Evolutionary conservation across 2,113 vertebrate genomes (phyloP), one percentile per base, ranked within the genome.

Genomic region (Actenoides lindsayi): DNA sequence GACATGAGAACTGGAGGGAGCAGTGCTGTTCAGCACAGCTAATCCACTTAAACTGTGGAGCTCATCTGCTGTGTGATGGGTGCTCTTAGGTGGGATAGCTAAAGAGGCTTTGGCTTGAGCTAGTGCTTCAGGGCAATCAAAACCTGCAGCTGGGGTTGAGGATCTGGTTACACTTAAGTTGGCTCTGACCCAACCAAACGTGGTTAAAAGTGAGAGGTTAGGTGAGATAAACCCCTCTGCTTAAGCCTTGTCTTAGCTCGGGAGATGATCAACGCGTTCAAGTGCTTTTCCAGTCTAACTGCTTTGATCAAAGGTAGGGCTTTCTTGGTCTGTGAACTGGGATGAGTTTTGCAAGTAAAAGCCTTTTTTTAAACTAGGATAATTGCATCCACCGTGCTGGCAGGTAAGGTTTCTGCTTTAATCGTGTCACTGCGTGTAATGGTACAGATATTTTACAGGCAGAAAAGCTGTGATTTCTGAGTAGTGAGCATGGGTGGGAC

Each of bases 31-130:
- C 86, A 83, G 79, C 69, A 13, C n/a, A 74, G 83, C 76, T 94
- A 96, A 95, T 95, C 92, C 95, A 83, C 76, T 95, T 93, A 86
- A 87, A 88, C 24, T n/a, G 0, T 65, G 68, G 80, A 83, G 90
- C 67, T 94, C 88, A 86, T 93, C 85, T 80, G 63, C 88, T 83
- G 44, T 92, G 75, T 85, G 57, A 54, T 53, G 59, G 42, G 59
- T 83, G 71, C 71, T 90, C 63, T 79, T 71, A 51, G 84, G 56
- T 93, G 77, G 48, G 62, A 70, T 56, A 50, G 81, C 77, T 87
- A 81, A 94, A 93, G 93, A 93, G 92, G 92, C 92, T 95, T 96
- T 95, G 88, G 63, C 88, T 88, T 46, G 62, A 87, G 65, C 83
- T 74, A 12, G 67, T 0, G 7, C 83, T 86, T 65, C 60, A 50